Percentiles rank a stretch among this genome's conserved stretches.
These are phyloP conservation scores for Tyria jacobaeae DNA, from an alignment of 2,888 invertebrate species.

Conservation along the genomic window DNA sequence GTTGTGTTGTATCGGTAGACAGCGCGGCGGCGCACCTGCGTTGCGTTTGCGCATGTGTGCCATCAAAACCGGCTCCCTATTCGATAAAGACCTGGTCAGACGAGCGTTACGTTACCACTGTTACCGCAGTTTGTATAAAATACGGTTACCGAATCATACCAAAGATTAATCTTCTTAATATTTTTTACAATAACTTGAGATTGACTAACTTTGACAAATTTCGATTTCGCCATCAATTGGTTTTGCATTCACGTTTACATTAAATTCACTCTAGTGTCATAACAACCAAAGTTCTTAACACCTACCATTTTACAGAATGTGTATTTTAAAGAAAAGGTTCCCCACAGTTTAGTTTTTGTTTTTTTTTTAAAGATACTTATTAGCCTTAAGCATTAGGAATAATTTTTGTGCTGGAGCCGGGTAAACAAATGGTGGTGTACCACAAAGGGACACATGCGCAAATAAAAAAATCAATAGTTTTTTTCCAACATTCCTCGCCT, in stretches of 20 bases:
- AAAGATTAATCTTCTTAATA: background rate
- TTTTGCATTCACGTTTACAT: background rate
- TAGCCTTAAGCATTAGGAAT: too few species aligned
- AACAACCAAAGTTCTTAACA: too few species aligned
- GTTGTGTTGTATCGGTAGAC: slow-evolving; percentile 56
- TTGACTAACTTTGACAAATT: background rate
- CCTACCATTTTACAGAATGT: too few species aligned
- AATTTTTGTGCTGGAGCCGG: too few species aligned
- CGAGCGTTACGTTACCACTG: slow-evolving; percentile 10
- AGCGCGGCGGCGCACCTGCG: slow-evolving; percentile 73
- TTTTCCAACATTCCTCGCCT: too few species aligned
- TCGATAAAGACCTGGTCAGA: slow-evolving; percentile 9
- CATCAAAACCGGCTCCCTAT: slow-evolving; percentile 15
- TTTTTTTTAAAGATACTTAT: too few species aligned
- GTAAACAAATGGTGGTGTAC: too few species aligned
- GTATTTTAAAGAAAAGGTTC: too few species aligned
- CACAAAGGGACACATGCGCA: too few species aligned
- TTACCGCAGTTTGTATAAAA: slow-evolving; percentile 5
- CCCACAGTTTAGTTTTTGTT: too few species aligned
- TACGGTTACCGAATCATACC: background rate
- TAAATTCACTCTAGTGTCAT: too few species aligned
- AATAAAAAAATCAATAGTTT: too few species aligned
- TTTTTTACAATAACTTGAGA: background rate
- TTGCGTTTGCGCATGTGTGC: slow-evolving; percentile 53
- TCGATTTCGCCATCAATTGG: background rate